Evolutionary conservation across 2,888 invertebrate genomes (phyloP), one percentile per base, ranked within the genome.

Genomic region (Theristus sp.): DNA sequence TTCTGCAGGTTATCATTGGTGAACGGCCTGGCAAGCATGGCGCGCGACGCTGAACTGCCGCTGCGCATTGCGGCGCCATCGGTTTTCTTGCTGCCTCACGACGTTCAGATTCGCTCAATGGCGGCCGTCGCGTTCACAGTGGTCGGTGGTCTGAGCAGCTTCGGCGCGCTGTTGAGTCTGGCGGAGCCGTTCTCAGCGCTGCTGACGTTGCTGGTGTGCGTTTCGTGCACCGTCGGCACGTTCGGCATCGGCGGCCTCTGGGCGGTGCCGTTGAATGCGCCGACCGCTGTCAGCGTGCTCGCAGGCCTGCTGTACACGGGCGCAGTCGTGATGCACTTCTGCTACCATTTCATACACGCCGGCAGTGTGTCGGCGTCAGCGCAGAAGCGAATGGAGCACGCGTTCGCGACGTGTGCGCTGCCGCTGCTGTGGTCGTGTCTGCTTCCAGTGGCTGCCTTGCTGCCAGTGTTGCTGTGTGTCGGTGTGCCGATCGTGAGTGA

Each of bases 41-140:
- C n/a, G n/a, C n/a, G n/a, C n/a, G 54, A 64, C 1, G 64, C 62
- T n/a, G 64, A 64, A 26, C 62, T 73, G 24, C 69, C 70, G 1
- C 55, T 72, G n/a, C 62, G 65, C 1, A 61, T 72, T 28, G 62
- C 64, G 24, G 64, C 70, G 17, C 72, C 72, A 2, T 65, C 66
- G 55, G 61, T 68, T 22, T 68, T 71, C 64, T 66, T 69, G 10
- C 64, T 71, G 26, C 65, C 64, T 47, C 72, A 72, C 61, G 72
- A 72, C 58, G 62, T 72, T 27, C 62, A 66, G 54, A 67, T 60
- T 10, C 6, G 46, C 46, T 10, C 46, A 22, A 10, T 17, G 13
- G 22, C 49, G 17, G 22, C 47, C 2, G 10, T 24, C 17, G 31
- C 46, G 10, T 28, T 62, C 22, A 49, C 29, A 25, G 53, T 49